phyloP scores from a whole-genome alignment of 2,797 vertebrate genomes.

The Danio albolineatus region DNA sequence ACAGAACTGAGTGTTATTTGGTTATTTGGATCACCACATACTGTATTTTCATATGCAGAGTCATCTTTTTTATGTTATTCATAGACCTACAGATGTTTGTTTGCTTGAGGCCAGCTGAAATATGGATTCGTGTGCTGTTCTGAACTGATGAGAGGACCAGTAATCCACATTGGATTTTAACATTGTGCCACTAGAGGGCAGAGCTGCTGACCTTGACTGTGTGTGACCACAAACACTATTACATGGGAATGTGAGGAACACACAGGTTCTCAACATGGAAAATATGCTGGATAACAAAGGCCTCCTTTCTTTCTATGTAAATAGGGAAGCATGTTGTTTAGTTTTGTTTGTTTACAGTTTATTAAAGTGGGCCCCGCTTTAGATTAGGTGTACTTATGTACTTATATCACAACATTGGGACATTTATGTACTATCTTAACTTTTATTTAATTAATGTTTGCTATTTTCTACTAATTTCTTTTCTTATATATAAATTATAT shows the following conservation, averaged over 20 bases:
- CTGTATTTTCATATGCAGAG: neutral
- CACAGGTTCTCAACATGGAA: constrained; percentile 16
- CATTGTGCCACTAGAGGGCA: constrained; percentile 74
- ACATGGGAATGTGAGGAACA: constrained; percentile 60
- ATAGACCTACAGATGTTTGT: constrained; percentile 6
- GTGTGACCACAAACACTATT: constrained; percentile 34
- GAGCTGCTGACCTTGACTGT: constrained; percentile 52
- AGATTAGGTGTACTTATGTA: too few species aligned
- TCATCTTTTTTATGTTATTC: neutral
- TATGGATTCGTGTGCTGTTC: neutral
- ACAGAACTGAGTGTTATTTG: constrained; percentile 3
- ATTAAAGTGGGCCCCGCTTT: too few species aligned
- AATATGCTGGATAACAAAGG: constrained; percentile 16
- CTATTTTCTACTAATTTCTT: too few species aligned
- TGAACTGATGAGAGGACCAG: neutral
- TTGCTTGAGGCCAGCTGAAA: neutral
- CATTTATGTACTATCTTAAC: too few species aligned
- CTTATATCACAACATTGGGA: neutral
- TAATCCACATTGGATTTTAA: neutral
- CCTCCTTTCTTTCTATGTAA: constrained; percentile 2
- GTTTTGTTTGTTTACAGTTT: neutral
- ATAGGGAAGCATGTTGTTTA: neutral
- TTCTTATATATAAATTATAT: too few species aligned
- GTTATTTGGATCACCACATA: neutral
- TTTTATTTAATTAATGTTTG: too few species aligned